A percentile compares a stretch with the other conserved stretches of the same genome.
phyloP scores from a whole-genome alignment of 2,797 vertebrate genomes.

The Crax fasciolata region DNA sequence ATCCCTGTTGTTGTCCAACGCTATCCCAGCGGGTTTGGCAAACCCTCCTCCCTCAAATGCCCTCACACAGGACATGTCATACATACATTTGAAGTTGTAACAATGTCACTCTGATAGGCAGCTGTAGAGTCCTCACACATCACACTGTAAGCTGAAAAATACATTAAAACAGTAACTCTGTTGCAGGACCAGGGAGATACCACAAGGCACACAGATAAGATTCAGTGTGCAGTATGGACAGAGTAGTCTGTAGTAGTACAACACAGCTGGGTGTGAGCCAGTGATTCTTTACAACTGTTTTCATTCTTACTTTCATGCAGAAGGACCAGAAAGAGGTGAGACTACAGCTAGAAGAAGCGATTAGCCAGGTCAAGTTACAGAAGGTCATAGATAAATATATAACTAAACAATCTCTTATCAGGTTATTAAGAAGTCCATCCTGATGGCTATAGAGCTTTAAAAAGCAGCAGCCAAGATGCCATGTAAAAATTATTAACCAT shows the following conservation, averaged over 20 bases:
- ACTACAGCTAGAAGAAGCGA: not conserved
- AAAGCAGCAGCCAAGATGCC: not conserved
- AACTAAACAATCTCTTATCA: not conserved
- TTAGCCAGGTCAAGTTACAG: not conserved
- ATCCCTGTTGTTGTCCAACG: not conserved
- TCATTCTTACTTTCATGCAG: not conserved
- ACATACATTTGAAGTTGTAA: not conserved
- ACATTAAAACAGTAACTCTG: not conserved
- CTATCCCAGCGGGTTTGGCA: not conserved
- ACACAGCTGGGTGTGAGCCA: not conserved
- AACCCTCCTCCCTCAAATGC: not conserved
- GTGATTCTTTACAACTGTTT: not conserved
- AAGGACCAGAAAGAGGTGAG: not conserved
- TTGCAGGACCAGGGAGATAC: not conserved
- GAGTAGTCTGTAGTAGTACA: not conserved
- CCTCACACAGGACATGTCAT: not conserved
- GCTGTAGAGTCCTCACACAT: not conserved
- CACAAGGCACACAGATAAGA: not conserved
- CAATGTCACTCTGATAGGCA: not conserved
- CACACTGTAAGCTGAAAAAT: not conserved
- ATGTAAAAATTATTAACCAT: not conserved
- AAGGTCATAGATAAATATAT: constrained; percentile 23
- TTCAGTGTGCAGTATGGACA: accelerated
- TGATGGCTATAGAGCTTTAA: not conserved
- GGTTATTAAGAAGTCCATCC: not conserved